Evolutionary conservation across 1,140 invertebrate genomes (phyloP).

Genomic region (Papilio aristodemus): DNA sequence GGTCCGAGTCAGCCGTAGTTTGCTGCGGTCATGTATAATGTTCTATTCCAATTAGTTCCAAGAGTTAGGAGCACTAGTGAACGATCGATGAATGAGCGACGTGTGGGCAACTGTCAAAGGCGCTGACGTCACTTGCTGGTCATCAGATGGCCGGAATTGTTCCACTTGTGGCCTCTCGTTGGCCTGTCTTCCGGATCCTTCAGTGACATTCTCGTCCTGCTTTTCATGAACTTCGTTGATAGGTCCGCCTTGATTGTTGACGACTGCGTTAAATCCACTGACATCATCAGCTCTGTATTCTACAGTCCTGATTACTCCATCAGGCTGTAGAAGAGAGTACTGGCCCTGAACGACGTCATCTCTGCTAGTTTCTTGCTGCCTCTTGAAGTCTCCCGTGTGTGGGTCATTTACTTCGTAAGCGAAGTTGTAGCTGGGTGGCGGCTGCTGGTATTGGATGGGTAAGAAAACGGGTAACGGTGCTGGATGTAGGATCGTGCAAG

Average conservation of each 20-base stretch:
- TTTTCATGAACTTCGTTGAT: slow-evolving; percentile 1
- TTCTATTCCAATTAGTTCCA: slow-evolving; percentile 10
- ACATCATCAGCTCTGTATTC: slow-evolving; percentile 62
- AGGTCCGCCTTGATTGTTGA: slow-evolving; percentile 36
- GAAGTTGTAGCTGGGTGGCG: slow-evolving; percentile 45
- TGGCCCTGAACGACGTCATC: slow-evolving; percentile 78
- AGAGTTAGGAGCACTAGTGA: slow-evolving; percentile 4
- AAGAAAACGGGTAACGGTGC: slow-evolving; percentile 37
- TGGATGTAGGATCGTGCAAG: slow-evolving; percentile 22
- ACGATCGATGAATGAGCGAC: slow-evolving; percentile 21
- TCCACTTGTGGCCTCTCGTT: slow-evolving; percentile 7
- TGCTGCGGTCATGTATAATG: not conserved
- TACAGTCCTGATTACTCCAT: slow-evolving; percentile 60
- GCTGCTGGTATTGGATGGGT: slow-evolving; percentile 36
- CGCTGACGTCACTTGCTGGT: not conserved
- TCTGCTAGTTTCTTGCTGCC: slow-evolving; percentile 63
- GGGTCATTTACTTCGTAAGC: slow-evolving; percentile 67
- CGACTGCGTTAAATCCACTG: slow-evolving; percentile 65
- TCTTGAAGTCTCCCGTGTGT: slow-evolving; percentile 74
- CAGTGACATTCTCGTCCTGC: slow-evolving; percentile 12
- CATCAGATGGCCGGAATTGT: not conserved
- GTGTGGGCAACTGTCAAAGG: slow-evolving; percentile 20
- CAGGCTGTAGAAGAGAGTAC: slow-evolving; percentile 60
- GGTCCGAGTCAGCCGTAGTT: not conserved
- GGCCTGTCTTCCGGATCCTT: slow-evolving; percentile 1